Conservation (phyloP, 2,113 vertebrate species). For the Podarcis cretensis region DNA sequence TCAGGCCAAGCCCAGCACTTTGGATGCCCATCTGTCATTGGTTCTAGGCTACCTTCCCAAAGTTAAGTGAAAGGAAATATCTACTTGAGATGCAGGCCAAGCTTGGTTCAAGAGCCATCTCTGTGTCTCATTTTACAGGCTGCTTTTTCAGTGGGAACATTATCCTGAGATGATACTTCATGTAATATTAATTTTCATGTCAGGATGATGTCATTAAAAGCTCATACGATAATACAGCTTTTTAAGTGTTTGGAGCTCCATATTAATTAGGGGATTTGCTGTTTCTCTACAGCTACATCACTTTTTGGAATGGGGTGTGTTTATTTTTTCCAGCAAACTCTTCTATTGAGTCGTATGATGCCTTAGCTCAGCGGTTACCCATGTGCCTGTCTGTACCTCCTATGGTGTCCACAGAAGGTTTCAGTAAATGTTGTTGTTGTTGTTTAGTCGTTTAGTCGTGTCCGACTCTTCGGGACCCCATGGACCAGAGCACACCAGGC, state of each 20-base stretch:
- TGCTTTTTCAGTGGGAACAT: background rate
- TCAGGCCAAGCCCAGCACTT: constrained; percentile 61
- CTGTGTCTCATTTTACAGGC: background rate
- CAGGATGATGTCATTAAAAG: background rate
- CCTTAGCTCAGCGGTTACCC: background rate
- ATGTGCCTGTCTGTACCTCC: background rate
- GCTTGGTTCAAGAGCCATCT: background rate
- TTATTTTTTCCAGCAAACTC: fast-evolving
- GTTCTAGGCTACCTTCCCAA: constrained; percentile 46
- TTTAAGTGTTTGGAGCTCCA: background rate
- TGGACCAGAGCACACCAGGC: too few relatives aligned
- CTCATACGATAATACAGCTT: background rate
- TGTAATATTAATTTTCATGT: background rate
- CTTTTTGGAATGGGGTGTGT: fast-evolving
- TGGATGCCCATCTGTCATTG: constrained; percentile 74
- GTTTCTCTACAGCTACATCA: background rate
- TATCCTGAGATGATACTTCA: background rate
- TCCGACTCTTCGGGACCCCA: too few relatives aligned
- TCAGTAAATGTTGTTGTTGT: too few relatives aligned
- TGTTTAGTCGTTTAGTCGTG: too few relatives aligned
- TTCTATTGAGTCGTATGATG: background rate
- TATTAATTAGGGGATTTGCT: background rate
- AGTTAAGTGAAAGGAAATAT: constrained; percentile 48
- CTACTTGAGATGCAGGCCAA: constrained; percentile 17
- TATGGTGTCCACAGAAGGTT: too few relatives aligned